These are phyloP conservation scores for Pterophyllum scalare DNA, from an alignment of 2,113 vertebrate genomes.

Conservation along the genomic window DNA sequence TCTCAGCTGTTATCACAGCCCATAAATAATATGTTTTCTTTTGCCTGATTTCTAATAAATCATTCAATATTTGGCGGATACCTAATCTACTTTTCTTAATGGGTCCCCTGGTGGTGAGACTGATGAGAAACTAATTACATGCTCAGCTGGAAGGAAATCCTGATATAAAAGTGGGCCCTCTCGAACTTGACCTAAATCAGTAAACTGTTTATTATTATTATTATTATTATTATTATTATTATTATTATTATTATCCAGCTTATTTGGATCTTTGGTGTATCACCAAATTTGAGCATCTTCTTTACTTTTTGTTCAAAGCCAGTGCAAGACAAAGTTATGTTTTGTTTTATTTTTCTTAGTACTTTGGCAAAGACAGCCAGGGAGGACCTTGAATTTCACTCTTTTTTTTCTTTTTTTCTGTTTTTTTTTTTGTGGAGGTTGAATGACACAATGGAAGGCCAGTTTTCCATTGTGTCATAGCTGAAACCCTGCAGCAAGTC, in stretches of 20 bases:
- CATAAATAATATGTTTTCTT: background rate
- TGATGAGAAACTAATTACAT: conserved; percentile 77
- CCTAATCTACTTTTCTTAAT: conserved; percentile 55
- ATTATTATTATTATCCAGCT: background rate
- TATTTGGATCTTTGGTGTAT: background rate
- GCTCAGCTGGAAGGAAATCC: conserved; percentile 75
- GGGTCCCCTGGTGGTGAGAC: conserved; percentile 63
- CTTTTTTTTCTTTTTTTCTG: background rate
- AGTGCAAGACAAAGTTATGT: background rate
- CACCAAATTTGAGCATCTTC: background rate
- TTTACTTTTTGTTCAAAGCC: background rate
- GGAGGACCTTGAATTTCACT: conserved; percentile 2
- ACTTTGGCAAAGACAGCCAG: background rate
- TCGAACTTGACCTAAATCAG: background rate
- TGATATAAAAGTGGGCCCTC: conserved; percentile 55
- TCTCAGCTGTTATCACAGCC: background rate
- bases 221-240: background rate
- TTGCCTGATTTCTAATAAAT: conserved; percentile 17
- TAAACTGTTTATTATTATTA: background rate
- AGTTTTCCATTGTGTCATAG: conserved; percentile 65
- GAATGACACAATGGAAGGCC: conserved; percentile 38
- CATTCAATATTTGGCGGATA: conserved; percentile 26
- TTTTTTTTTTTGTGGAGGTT: conserved; percentile 14
- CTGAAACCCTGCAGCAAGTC: conserved; percentile 46
- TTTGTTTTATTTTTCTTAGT: background rate